Evolutionary conservation across 2,113 vertebrate species (phyloP).

Genomic region (Typhlomys cinereus): DNA sequence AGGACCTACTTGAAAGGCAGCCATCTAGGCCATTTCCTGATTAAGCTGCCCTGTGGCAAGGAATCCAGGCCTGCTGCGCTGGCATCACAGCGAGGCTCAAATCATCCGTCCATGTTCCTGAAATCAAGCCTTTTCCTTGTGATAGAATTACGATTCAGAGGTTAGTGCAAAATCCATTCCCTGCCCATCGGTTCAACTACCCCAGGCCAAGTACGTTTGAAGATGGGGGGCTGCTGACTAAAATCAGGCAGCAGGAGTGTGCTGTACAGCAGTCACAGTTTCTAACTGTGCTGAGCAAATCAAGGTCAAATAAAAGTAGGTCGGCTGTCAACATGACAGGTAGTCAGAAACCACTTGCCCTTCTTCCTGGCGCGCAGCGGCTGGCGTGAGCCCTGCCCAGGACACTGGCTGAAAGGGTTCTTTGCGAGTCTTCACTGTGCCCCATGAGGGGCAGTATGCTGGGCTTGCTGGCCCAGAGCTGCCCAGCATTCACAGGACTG

Average conservation of each 20-base stretch:
- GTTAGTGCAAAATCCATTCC: slow-evolving; percentile 64
- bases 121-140: slow-evolving; percentile 64
- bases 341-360: slow-evolving; percentile 53
- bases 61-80: slow-evolving; percentile 71
- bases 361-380: neutral
- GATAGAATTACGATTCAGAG: slow-evolving; percentile 56
- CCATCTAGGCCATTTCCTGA: slow-evolving; percentile 83
- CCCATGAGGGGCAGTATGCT: accelerated
- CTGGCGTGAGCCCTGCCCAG: neutral
- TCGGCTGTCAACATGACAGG: slow-evolving; percentile 60
- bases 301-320: slow-evolving; percentile 87
- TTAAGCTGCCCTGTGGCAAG: slow-evolving; percentile 76
- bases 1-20: slow-evolving; percentile 83
- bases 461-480: neutral
- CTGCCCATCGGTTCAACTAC: slow-evolving; percentile 10
- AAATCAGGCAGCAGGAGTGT: slow-evolving; percentile 74
- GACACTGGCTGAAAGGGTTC: neutral
- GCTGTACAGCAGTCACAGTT: slow-evolving; percentile 64
- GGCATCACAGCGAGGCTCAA: slow-evolving; percentile 33
- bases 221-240: slow-evolving; percentile 58
- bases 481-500: neutral
- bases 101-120: slow-evolving; percentile 63
- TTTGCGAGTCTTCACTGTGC: neutral
- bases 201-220: neutral
- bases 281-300: slow-evolving; percentile 77